A percentile compares a stretch with the other conserved stretches of the same genome.
Evolutionary conservation across 2,113 vertebrate genomes (phyloP).

Genomic region (Rhabdornis inornatus): DNA sequence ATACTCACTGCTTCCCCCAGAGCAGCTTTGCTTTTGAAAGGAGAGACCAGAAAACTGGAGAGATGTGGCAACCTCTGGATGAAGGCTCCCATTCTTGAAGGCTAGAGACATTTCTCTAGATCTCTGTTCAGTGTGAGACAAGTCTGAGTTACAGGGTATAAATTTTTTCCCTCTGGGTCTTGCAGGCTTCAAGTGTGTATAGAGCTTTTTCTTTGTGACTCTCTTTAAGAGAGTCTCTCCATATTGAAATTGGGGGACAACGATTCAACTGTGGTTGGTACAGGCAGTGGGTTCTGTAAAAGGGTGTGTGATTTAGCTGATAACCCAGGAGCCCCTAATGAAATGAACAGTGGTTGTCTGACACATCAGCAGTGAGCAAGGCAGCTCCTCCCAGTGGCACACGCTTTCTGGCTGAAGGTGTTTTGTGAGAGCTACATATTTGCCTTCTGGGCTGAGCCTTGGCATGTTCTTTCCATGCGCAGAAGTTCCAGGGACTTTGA

Average conservation of each 20-base stretch:
- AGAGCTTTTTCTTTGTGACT: background rate
- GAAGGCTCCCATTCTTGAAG: background rate
- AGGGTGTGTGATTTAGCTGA: background rate
- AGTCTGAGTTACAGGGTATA: background rate
- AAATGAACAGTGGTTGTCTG: background rate
- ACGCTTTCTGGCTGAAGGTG: background rate
- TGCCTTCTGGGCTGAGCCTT: background rate
- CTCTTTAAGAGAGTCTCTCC: background rate
- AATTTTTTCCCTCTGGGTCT: background rate
- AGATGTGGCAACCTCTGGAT: background rate
- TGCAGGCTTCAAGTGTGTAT: background rate
- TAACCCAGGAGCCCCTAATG: background rate
- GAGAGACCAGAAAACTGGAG: background rate
- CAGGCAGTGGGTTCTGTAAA: background rate
- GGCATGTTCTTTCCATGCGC: background rate
- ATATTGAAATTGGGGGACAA: background rate
- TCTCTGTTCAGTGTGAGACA: background rate
- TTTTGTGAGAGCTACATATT: background rate
- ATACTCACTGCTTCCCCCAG: background rate
- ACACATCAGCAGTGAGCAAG: background rate
- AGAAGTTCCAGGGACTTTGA: background rate
- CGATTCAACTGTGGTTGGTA: background rate
- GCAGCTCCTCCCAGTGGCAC: background rate
- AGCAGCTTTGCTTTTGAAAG: background rate
- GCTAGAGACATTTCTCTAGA: background rate